Base-by-base conservation (phyloP, 2,113 vertebrate genomes). In the Edolisoma coerulescens region DNA sequence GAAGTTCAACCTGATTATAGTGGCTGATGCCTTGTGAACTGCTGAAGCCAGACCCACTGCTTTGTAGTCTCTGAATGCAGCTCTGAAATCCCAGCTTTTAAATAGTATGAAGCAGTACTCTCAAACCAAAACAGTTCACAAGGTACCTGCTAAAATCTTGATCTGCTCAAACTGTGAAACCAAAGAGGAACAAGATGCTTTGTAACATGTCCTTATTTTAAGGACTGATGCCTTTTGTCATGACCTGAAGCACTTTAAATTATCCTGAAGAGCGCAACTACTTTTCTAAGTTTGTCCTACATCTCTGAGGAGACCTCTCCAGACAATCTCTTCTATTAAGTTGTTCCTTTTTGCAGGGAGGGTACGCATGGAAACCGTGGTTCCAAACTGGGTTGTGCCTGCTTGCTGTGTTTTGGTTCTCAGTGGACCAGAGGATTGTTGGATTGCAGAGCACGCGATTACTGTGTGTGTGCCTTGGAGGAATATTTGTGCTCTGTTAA, bases 281-380 rank as follows among this genome's bases (percentile, higher is more conserved):
- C 26, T 37, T 91, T 67, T 42, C 13, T 14, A 26, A 47, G 30
- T 79, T 85, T 77, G 54, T 47, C 39, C 47, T 53, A 8, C 22
- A 21, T 70, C 10, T 83, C 54, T 80, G 90, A 63, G 61, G 81
- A 71, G 50, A 73, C 35, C 4, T 76, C 24, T 83, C 7, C 11
- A 39, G 74, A 69, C 57, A 74, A 5, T 35, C 35, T 81, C 23
- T 77, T 44, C 41, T 78, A 17, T 61, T 53, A 42, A 45, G 16
- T 52, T 79, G 15, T 26, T 69, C 41, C 50, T 65, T 42, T 67
- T 65, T 50, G 19, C 23, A 67, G 68, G 60, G 56, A 86, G 50
- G 37, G 13, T 30, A 7, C 1, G 0, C 8, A 1, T 37, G 57
- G 75, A 70, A 85, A 20, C 26, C 0, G 0, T 1, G 3, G 30